phyloP scores from a whole-genome alignment of 2,888 invertebrate species.

The Halocaridina rubra region DNA sequence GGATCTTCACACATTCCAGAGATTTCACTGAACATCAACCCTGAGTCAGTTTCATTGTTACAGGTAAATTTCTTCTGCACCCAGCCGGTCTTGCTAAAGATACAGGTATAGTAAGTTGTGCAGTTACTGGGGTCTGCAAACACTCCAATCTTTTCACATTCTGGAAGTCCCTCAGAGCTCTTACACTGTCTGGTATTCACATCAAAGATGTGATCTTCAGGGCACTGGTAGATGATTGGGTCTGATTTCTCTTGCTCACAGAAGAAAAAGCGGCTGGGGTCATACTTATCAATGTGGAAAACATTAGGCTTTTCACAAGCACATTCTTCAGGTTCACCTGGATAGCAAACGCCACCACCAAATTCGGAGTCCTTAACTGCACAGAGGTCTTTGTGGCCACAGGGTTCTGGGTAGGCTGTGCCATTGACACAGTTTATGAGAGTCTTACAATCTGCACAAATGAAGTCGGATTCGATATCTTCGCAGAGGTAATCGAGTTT shows the following conservation, averaged over 20 bases:
- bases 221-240: constrained; percentile 33
- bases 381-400: constrained; percentile 1
- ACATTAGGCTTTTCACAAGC: background rate
- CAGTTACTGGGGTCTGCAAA: constrained; percentile 32
- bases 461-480: background rate
- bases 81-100: constrained; percentile 20
- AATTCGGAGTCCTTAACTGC: background rate
- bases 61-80: constrained; percentile 12
- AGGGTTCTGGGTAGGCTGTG: background rate
- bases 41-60: background rate
- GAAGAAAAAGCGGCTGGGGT: constrained; percentile 11
- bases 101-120: constrained; percentile 33
- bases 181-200: background rate
- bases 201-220: constrained; percentile 10
- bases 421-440: constrained; percentile 28
- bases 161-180: constrained; percentile 10
- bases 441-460: constrained; percentile 28
- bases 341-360: constrained; percentile 29
- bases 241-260: constrained; percentile 9
- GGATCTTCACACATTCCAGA: constrained; percentile 21
- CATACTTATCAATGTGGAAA: constrained; percentile 13
- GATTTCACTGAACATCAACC: constrained; percentile 35
- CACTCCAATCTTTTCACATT: constrained; percentile 21
- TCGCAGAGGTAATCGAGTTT: background rate
- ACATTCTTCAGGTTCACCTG: background rate